These are phyloP conservation scores for Zaprionus taronus DNA, from an alignment of 1,140 invertebrate species.

Conservation along the genomic window DNA sequence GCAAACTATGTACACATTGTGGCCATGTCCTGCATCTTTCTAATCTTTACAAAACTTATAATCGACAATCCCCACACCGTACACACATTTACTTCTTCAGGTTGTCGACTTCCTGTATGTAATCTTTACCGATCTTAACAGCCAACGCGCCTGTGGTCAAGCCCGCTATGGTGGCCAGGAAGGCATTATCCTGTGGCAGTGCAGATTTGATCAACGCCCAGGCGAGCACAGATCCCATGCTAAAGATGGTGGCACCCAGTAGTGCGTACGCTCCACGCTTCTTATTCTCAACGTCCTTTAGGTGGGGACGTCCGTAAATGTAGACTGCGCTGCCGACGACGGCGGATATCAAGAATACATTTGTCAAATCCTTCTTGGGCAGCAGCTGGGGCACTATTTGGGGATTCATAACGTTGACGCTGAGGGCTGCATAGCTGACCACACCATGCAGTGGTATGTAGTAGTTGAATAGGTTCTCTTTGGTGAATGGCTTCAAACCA, in stretches of 20 bases:
- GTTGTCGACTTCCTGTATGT: conserved; percentile 83
- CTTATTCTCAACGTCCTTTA: conserved; percentile 81
- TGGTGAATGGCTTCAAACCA: conserved; percentile 86
- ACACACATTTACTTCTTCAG: conserved; percentile 55
- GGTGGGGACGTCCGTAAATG: conserved; percentile 87
- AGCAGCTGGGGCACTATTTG: conserved; percentile 85
- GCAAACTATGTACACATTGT: conserved; percentile 6
- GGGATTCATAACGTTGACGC: conserved; percentile 89
- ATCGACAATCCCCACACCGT: background rate
- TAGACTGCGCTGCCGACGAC: conserved; percentile 88
- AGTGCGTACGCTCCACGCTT: conserved; percentile 86
- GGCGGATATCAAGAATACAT: conserved; percentile 86
- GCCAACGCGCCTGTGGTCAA: conserved; percentile 87
- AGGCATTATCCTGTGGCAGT: conserved; percentile 87
- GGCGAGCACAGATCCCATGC: conserved; percentile 89
- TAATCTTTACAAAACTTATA: conserved; percentile 31
- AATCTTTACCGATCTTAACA: conserved; percentile 87
- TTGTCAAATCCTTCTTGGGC: conserved; percentile 84
- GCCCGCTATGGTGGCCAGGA: conserved; percentile 87
- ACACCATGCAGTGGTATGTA: conserved; percentile 88
- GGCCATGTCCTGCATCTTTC: conserved; percentile 13
- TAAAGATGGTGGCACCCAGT: conserved; percentile 88
- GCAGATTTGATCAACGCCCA: conserved; percentile 90
- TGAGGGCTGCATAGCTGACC: conserved; percentile 87
- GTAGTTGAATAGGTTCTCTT: conserved; percentile 87